Evolutionary conservation across 2,888 invertebrate genomes (phyloP).

Genomic region (Griposia aprilina): DNA sequence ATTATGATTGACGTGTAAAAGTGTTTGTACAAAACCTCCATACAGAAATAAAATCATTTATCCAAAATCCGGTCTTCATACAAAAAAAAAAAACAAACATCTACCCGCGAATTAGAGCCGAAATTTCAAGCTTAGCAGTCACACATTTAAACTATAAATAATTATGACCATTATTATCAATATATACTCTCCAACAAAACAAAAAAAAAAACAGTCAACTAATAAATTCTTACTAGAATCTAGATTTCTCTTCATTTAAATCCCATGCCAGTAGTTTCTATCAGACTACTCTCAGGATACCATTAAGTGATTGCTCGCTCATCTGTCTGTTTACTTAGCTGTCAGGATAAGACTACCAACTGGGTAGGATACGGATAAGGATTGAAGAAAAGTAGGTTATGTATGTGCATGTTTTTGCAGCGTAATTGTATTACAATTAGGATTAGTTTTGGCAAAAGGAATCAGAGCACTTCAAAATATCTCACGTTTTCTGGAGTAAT

Average conservation of each 20-base stretch:
- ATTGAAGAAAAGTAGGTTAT: slow-evolving; percentile 20
- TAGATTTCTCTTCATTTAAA: slow-evolving; percentile 48
- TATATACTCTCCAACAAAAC: not conserved
- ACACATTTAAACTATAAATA: not conserved
- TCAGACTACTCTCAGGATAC: slow-evolving; percentile 54
- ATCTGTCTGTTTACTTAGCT: slow-evolving; percentile 68
- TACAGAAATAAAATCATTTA: too few relatives aligned
- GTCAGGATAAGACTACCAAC: slow-evolving; percentile 57
- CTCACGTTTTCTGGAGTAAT: not conserved
- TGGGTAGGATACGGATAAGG: slow-evolving; percentile 5
- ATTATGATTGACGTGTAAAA: too few relatives aligned
- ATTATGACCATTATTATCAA: not conserved
- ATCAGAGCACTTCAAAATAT: too few relatives aligned
- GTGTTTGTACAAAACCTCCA: too few relatives aligned
- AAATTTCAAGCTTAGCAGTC: not conserved
- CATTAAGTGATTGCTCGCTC: slow-evolving; percentile 76
- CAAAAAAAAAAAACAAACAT: not conserved
- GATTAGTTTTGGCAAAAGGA: not conserved
- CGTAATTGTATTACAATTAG: not conserved
- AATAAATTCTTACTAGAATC: slow-evolving; percentile 10
- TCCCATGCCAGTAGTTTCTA: slow-evolving; percentile 38
- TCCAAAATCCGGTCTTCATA: not conserved
- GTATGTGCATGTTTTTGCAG: slow-evolving; percentile 17
- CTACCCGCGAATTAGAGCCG: not conserved
- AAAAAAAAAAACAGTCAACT: not conserved